phyloP scores from a whole-genome alignment of 2,797 vertebrate species.

The Otolemur crassicaudatus region DNA sequence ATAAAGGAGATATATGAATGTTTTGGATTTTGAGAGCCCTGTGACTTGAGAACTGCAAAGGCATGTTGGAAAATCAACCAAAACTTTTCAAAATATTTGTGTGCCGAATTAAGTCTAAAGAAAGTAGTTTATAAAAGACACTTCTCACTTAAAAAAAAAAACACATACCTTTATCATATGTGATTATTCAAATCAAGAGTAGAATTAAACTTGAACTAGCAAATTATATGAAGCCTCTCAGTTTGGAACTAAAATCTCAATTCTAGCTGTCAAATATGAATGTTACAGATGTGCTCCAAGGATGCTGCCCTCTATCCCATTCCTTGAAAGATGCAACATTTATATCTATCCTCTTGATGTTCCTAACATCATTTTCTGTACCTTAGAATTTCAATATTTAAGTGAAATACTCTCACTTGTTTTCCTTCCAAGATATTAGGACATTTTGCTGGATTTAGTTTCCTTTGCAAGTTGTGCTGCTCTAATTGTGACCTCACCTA shows the following conservation, averaged over 20 bases:
- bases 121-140: conserved; percentile 2
- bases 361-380: not conserved
- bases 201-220: not conserved
- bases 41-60: not conserved
- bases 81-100: conserved; percentile 20
- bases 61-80: not conserved
- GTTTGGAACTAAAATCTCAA: conserved; percentile 8
- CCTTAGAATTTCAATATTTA: not conserved
- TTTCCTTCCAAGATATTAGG: not conserved
- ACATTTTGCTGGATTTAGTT: not conserved
- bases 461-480: not conserved
- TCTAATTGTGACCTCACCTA: not conserved
- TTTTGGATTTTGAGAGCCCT: not conserved
- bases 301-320: not conserved
- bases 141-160: not conserved
- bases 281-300: not conserved
- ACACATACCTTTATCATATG: not conserved
- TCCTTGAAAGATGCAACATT: not conserved
- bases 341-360: not conserved
- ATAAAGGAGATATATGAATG: not conserved
- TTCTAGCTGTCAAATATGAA: not conserved
- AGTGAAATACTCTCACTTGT: conserved; percentile 21
- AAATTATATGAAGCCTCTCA: conserved; percentile 24
- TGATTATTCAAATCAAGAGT: conserved; percentile 1
- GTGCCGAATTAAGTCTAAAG: conserved; percentile 19